Evolutionary conservation across 2,113 vertebrate species (phyloP), one percentile per base, ranked within the genome.

Genomic region (Albula glossodonta): DNA sequence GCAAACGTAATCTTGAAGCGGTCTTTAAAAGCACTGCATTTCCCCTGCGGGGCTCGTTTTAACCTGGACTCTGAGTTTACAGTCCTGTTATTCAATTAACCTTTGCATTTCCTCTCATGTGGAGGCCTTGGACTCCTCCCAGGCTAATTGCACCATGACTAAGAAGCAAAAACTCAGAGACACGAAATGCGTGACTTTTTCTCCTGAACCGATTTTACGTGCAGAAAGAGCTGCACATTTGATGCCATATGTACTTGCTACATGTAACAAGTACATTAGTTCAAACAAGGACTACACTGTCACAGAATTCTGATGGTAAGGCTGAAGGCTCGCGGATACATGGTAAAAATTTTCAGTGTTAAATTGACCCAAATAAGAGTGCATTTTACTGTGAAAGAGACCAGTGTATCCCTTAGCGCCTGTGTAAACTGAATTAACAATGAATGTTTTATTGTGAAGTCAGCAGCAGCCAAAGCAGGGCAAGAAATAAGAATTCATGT

Each of bases 1-100:
- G 80, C 57, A 74, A 88, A 90, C 83, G n/a, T 88, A 88, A 86
- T 85, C 50, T 77, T 83, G 70, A 81, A 87, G 88, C 86, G 78
- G 31, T 89, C 81, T 83, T 86, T 83, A 83, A 78, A 48, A 83
- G 51, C 19, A 80, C 82, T 90, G 83, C 83, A 89, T 86, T 66
- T 87, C 83, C 87, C 70, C 84, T 83, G 31, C 87, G 66, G 86
- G 87, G 79, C 86, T 89, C 84, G 51, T 81, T 51, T 86, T 70
- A 83, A 78, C 89, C 78, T 80, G 15, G 81, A 78, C 53, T 66
- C 79, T 57, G 83, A 87, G 60, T 90, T 87, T 84, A 15, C 74
- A 88, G 22, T 79, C 49, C 86, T 78, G 52, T 57, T 85, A 31
- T 83, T 89, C 78, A 87, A 83, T 89, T 85, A 88, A 88, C 81